Conservation (phyloP, 2,888 invertebrate genomes). For the Mythimna impura region DNA sequence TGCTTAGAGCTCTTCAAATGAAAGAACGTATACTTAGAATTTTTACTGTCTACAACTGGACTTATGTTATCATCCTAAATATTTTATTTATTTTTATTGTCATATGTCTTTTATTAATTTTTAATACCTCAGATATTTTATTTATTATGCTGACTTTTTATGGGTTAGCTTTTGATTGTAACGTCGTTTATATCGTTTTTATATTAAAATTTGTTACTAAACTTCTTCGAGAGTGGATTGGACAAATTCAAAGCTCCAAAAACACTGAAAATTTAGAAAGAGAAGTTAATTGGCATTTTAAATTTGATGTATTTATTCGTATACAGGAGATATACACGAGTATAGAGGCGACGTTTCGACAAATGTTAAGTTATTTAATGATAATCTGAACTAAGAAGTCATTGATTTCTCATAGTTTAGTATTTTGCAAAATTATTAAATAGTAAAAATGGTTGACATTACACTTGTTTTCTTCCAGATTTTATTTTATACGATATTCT, state of each 20-base stretch:
- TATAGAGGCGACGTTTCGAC: slow-evolving; percentile 8
- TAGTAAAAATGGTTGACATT: not conserved
- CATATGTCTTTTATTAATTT: no score
- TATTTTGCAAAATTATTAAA: no score
- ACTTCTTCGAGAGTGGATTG: slow-evolving; percentile 16
- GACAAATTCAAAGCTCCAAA: not conserved
- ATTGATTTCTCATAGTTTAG: not conserved
- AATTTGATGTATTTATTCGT: not conserved
- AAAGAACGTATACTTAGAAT: not conserved
- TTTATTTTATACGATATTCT: not conserved
- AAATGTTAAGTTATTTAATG: not conserved
- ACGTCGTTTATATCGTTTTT: slow-evolving; percentile 9
- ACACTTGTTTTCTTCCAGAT: not conserved
- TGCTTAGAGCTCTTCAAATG: not conserved
- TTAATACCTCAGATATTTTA: no score
- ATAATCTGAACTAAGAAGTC: not conserved
- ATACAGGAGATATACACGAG: slow-evolving; percentile 11
- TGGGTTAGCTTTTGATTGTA: slow-evolving; percentile 2
- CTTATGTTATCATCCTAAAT: not conserved
- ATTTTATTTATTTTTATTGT: no score
- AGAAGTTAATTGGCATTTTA: not conserved
- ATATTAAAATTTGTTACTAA: slow-evolving; percentile 11
- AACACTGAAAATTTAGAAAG: not conserved
- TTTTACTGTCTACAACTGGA: not conserved
- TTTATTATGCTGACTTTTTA: no score